Percentiles rank a stretch among this genome's conserved stretches.
phyloP scores from a whole-genome alignment of 2,888 invertebrate species.

The Limnephilus marmoratus region DNA sequence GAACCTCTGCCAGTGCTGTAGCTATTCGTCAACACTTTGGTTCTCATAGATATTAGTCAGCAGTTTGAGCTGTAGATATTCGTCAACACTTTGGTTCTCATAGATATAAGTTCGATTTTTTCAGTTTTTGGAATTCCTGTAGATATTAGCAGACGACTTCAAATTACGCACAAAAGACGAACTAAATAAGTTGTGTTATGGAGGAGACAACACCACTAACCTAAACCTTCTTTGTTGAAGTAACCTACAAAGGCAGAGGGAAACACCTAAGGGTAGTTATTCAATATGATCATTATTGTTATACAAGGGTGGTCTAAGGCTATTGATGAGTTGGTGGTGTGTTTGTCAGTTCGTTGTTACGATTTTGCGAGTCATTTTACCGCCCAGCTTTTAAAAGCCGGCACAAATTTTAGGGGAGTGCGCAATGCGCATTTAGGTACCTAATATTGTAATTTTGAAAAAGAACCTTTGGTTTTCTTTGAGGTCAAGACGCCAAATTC shows the following conservation, averaged over 20 bases:
- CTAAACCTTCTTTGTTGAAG: neutral
- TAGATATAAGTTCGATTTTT: too few species aligned
- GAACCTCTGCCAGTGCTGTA: too few species aligned
- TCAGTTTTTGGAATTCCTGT: too few species aligned
- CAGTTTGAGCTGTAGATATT: too few species aligned
- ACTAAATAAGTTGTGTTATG: too few species aligned
- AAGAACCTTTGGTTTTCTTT: neutral
- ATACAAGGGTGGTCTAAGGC: slow-evolving; percentile 3
- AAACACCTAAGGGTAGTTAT: neutral
- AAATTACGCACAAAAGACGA: too few species aligned
- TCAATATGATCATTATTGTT: neutral
- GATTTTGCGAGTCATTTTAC: slow-evolving; percentile 11
- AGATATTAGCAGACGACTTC: too few species aligned
- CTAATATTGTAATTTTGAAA: neutral
- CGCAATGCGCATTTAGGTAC: neutral
- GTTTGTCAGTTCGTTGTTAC: neutral
- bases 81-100: too few species aligned
- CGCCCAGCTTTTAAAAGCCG: neutral
- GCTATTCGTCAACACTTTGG: too few species aligned
- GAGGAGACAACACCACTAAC: neutral
- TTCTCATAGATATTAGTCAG: too few species aligned
- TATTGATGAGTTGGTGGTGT: neutral
- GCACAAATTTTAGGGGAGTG: neutral
- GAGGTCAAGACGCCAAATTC: neutral
- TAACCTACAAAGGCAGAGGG: neutral